Conservation (phyloP, 2,797 vertebrate genomes). For the Lacerta bilineata region DNA sequence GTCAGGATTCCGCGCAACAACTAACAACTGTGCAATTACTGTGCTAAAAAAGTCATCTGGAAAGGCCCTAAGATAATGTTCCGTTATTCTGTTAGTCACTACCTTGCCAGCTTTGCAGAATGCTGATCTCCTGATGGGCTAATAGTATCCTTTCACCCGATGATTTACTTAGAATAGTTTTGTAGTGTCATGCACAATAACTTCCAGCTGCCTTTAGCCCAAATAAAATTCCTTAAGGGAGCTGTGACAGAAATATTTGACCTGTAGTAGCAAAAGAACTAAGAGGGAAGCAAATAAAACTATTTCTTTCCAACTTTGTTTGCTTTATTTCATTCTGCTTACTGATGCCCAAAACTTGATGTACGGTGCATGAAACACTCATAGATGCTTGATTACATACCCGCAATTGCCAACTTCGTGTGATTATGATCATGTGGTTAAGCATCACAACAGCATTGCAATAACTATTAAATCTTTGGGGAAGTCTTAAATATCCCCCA, state of each 20-base stretch:
- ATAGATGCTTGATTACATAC: constrained; percentile 13
- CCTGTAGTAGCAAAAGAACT: constrained; percentile 21
- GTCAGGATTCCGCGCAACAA: constrained; percentile 35
- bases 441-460: background rate
- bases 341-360: background rate
- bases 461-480: background rate
- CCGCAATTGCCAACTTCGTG: background rate
- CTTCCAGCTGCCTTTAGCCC: constrained; percentile 48
- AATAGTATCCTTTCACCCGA: constrained; percentile 36
- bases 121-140: background rate
- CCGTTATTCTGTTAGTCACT: constrained; percentile 43
- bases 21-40: constrained; percentile 37
- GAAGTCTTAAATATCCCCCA: background rate
- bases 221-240: background rate
- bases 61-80: constrained; percentile 28
- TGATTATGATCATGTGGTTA: background rate
- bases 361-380: background rate
- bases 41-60: constrained; percentile 34
- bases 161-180: background rate
- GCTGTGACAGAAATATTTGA: constrained; percentile 19
- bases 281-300: background rate
- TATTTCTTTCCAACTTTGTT: constrained; percentile 16
- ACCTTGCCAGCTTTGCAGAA: constrained; percentile 41
- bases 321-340: constrained; percentile 13
- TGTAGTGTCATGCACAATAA: constrained; percentile 39